Evolutionary conservation across 2,797 vertebrate species (phyloP), one percentile per base, ranked within the genome.

Genomic region (Spinus olivaceus): DNA sequence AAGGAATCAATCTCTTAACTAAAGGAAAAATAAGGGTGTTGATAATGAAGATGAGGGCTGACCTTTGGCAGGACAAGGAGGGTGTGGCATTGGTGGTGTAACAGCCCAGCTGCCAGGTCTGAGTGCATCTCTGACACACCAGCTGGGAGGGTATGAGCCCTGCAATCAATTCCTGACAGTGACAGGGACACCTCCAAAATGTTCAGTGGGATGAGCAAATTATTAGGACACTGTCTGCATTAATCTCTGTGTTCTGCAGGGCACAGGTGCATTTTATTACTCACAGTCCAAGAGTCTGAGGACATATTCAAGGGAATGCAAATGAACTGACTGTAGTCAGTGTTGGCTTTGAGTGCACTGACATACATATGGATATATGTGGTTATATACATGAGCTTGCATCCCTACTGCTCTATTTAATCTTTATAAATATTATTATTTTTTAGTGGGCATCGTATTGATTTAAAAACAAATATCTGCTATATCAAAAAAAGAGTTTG

Each of bases 1-100:
- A 95, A 97, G 92, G 72, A 97, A 97, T 97, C 96, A 96, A 97
- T 97, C 81, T 88, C 90, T 97, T 94, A 96, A 97, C 90, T 89
- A 91, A 97, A 97, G 96, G 42, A 95, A 93, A 97, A 97, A 95
- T 78, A 81, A 80, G 0, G 0, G 70, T 94, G 94, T 93, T 91
- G 94, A 95, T 97, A 96, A 96, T 79, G 65, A 65, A 78, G 90
- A 82, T 61, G 82, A 96, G 72, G 79, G 88, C 57, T 39, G 90
- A 83, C 82, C 77, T 91, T 92, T 82, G 93, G 90, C 25, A 87
- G 92, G 94, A 97, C 96, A 95, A 82, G 72, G 86, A 88, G 67
- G 15, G 54, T 59, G 51, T 80, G 57, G 53, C 77, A 86, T 30
- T 83, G 74, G 95, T 27, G 54, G 54, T 67, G 22, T 60, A 87